These are phyloP conservation scores for Cygnus olor DNA, from an alignment of 2,797 vertebrate genomes.

Conservation along the genomic window DNA sequence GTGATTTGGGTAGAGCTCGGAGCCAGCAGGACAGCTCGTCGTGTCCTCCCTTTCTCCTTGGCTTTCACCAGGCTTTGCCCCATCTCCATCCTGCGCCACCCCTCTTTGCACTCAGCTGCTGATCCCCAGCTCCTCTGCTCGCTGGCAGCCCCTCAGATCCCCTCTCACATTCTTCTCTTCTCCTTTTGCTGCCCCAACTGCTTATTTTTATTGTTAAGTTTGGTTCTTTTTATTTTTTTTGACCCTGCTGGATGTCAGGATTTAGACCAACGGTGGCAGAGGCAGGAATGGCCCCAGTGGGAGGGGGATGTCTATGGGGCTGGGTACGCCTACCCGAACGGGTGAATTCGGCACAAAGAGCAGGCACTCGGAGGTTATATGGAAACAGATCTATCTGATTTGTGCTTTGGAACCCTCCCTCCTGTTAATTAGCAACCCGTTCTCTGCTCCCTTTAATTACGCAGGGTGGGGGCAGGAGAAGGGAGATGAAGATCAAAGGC, in stretches of 20 bases:
- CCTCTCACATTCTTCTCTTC: neutral
- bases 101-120: neutral
- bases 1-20: neutral
- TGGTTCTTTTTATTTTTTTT: neutral
- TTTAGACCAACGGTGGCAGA: neutral
- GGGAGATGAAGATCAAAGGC: constrained; percentile 59
- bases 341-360: neutral
- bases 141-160: neutral
- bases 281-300: neutral
- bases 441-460: constrained; percentile 71
- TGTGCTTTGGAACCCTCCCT: neutral
- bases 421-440: constrained; percentile 70
- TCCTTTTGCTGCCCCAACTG: neutral
- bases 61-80: neutral
- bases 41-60: neutral
- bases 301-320: neutral
- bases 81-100: rapidly evolving
- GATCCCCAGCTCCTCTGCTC: neutral
- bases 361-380: neutral
- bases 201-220: neutral
- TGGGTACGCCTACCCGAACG: neutral
- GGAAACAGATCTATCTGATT: constrained; percentile 33
- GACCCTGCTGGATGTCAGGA: neutral
- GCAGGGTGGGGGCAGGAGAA: neutral
- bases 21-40: neutral